phyloP scores from a whole-genome alignment of 1,140 invertebrate genomes.

The Leptestheria dahalacensis region DNA sequence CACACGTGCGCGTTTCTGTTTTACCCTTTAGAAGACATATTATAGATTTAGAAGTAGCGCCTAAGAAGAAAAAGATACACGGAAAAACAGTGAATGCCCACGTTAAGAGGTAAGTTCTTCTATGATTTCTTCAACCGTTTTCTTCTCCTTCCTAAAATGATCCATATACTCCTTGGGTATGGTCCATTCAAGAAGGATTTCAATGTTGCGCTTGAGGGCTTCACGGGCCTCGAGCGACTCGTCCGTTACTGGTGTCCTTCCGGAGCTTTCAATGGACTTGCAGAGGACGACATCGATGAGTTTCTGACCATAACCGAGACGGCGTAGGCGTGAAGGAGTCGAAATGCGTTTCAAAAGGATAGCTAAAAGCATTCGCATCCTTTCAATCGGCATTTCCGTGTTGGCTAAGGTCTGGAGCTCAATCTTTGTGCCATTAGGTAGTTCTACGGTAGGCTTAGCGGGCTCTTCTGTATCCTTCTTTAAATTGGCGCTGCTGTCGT shows the following conservation, averaged over 20 bases:
- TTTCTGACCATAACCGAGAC: constrained; percentile 61
- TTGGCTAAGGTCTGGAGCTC: constrained; percentile 20
- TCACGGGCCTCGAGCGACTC: constrained; percentile 23
- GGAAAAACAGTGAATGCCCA: too few relatives aligned
- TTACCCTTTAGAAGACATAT: too few relatives aligned
- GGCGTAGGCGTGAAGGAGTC: constrained; percentile 51
- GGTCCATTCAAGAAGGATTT: constrained; percentile 61
- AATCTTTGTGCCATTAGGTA: constrained; percentile 8
- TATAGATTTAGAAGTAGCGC: too few relatives aligned
- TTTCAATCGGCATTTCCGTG: constrained; percentile 45
- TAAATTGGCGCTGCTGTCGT: constrained; percentile 30
- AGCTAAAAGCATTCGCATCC: constrained; percentile 57
- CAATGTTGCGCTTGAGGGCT: constrained; percentile 47
- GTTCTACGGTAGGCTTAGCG: background rate
- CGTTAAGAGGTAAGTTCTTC: constrained; percentile 49
- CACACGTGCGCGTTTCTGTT: too few relatives aligned
- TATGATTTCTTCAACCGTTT: constrained; percentile 56
- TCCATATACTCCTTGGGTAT: constrained; percentile 60
- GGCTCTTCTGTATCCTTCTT: background rate
- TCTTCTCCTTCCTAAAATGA: constrained; percentile 51
- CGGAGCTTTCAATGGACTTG: constrained; percentile 55
- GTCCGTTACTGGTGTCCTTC: constrained; percentile 41
- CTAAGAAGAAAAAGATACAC: too few relatives aligned
- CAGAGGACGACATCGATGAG: constrained; percentile 66
- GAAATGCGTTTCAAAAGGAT: constrained; percentile 66